phyloP scores from a whole-genome alignment of 64 coral and sea anemone genomes.

The Montipora sp. region DNA sequence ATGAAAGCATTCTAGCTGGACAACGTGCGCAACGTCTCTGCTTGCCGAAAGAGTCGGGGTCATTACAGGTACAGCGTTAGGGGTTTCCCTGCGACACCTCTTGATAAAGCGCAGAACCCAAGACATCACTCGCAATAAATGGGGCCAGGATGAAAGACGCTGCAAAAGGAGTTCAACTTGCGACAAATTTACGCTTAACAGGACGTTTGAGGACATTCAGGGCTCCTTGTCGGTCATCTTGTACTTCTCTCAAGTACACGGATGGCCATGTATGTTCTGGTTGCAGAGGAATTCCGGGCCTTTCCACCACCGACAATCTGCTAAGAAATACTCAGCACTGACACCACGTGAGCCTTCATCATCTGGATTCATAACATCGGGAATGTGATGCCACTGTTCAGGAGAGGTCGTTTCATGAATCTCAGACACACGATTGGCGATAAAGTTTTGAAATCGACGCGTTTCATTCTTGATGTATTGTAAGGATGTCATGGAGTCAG shows the following conservation, averaged over 20 bases:
- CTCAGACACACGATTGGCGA: constrained; percentile 7
- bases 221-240: constrained; percentile 24
- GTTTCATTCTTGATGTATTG: constrained; percentile 50
- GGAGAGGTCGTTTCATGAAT: constrained; percentile 24
- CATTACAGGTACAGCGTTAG: neutral
- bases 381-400: constrained; percentile 54
- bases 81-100: neutral
- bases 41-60: neutral
- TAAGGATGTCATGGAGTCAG: constrained; percentile 34
- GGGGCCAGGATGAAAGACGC: neutral
- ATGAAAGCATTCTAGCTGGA: constrained; percentile 10
- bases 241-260: neutral
- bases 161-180: neutral
- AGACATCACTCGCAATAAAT: constrained; percentile 21
- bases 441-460: constrained; percentile 41
- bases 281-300: constrained; percentile 51
- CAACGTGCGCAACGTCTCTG: neutral
- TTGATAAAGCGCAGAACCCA: constrained; percentile 37
- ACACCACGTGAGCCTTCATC: constrained; percentile 40
- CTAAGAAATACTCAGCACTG: neutral
- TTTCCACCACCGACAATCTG: constrained; percentile 1
- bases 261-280: constrained; percentile 26
- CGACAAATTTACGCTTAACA: neutral
- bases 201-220: neutral
- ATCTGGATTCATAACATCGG: neutral